These are phyloP conservation scores for Aporophyla lueneburgensis DNA, from an alignment of 2,888 invertebrate species.

Conservation along the genomic window DNA sequence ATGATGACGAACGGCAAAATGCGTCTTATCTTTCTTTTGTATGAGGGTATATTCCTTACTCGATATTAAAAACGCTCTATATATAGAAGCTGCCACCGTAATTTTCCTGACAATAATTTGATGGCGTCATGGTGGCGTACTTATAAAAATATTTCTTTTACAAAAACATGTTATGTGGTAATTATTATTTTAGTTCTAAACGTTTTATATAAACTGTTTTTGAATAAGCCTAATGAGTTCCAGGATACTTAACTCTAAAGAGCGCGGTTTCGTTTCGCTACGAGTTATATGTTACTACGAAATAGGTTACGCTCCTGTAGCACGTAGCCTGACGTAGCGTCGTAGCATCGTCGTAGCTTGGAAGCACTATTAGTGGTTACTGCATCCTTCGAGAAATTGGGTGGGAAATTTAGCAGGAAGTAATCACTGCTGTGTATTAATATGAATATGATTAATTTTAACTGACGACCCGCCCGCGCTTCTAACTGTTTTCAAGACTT, in stretches of 20 bases:
- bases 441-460: not conserved
- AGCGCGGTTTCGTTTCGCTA: conserved; percentile 19
- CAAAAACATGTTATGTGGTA: not conserved
- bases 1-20: conserved; percentile 1
- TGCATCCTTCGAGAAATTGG: conserved; percentile 3
- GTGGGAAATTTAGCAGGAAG: not conserved
- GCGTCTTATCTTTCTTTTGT: not conserved
- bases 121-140: not conserved
- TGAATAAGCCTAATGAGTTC: conserved; percentile 11
- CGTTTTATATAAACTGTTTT: not conserved
- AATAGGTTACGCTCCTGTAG: conserved; percentile 31
- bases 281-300: conserved; percentile 27
- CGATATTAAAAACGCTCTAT: not conserved
- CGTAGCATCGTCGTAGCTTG: conserved; percentile 24
- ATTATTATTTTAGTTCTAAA: not conserved
- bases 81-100: not conserved
- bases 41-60: not conserved
- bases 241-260: conserved; percentile 2
- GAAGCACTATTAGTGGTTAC: conserved; percentile 29
- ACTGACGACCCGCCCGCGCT: not conserved
- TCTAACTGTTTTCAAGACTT: not conserved
- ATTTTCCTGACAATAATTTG: conserved; percentile 4
- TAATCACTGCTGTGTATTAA: conserved; percentile 3
- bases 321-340: conserved; percentile 34
- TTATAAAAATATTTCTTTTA: not conserved